Evolutionary conservation across 2,113 vertebrate genomes (phyloP).

Genomic region (Xiphorhynchus elegans): DNA sequence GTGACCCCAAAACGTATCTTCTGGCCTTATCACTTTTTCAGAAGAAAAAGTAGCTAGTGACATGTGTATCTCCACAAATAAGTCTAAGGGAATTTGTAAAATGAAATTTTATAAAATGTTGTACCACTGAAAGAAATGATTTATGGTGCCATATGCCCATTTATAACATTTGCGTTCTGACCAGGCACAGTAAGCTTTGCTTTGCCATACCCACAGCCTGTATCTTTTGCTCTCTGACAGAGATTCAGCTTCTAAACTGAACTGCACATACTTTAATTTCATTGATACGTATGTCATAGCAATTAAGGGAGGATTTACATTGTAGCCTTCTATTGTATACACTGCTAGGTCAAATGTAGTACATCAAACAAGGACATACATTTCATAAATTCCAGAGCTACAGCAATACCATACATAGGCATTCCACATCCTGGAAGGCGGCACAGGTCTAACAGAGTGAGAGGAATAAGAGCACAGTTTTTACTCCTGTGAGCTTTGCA

Average conservation of each 20-base stretch:
- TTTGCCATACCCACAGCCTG: not conserved
- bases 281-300: constrained; percentile 46
- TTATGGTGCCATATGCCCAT: not conserved
- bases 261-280: constrained; percentile 54
- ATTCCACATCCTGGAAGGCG: not conserved
- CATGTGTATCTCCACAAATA: constrained; percentile 38
- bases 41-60: constrained; percentile 52
- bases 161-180: not conserved
- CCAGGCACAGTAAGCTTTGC: not conserved
- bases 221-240: constrained; percentile 3
- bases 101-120: constrained; percentile 32
- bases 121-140: not conserved
- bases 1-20: constrained; percentile 65
- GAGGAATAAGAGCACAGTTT: not conserved
- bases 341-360: constrained; percentile 72
- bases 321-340: constrained; percentile 43
- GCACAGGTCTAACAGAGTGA: not conserved
- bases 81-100: not conserved
- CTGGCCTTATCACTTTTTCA: constrained; percentile 64
- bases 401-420: constrained; percentile 40
- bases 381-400: constrained; percentile 61
- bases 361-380: constrained; percentile 74
- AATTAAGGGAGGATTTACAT: constrained; percentile 68
- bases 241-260: constrained; percentile 56
- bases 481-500: constrained; percentile 12